Evolutionary conservation across 2,888 invertebrate genomes (phyloP).

Genomic region (Pollenia amentaria): DNA sequence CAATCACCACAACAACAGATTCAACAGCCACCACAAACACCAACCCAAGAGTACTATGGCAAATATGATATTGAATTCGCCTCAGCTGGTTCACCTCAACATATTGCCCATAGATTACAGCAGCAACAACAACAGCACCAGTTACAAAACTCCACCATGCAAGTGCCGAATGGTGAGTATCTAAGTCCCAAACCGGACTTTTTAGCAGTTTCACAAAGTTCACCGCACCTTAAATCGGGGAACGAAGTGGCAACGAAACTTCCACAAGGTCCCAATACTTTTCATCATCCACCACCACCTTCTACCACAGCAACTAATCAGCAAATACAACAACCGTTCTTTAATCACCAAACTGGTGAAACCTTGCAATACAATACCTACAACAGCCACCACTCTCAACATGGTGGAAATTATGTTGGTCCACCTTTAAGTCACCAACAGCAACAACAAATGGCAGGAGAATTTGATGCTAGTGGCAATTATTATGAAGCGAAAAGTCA

Average conservation of each 20-base stretch:
- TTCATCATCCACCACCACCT: constrained; percentile 79
- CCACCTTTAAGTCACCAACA: constrained; percentile 77
- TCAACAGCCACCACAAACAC: constrained; percentile 70
- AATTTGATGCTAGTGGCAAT: constrained; percentile 80
- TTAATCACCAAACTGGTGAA: constrained; percentile 79
- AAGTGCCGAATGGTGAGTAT: constrained; percentile 78
- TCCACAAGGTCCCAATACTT: constrained; percentile 76
- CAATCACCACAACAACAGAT: constrained; percentile 76
- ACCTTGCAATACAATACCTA: constrained; percentile 78
- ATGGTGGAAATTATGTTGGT: constrained; percentile 77
- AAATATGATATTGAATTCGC: constrained; percentile 83
- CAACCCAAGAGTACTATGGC: constrained; percentile 83
- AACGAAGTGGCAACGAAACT: constrained; percentile 77
- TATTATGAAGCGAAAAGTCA: constrained; percentile 83
- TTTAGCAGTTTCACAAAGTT: constrained; percentile 60
- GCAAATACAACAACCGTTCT: constrained; percentile 78
- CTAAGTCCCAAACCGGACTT: constrained; percentile 81
- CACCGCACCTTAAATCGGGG: constrained; percentile 74
- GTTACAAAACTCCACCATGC: constrained; percentile 75
- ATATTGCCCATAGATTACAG: constrained; percentile 65
- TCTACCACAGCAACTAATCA: constrained; percentile 76
- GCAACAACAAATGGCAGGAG: constrained; percentile 76
- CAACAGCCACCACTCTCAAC: constrained; percentile 77
- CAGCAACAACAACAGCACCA: constrained; percentile 78
- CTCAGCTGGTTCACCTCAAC: constrained; percentile 75